A percentile compares a stretch with the other conserved stretches of the same genome.
These are phyloP conservation scores for Mohoua ochrocephala DNA, from an alignment of 2,113 vertebrate genomes.

Conservation along the genomic window DNA sequence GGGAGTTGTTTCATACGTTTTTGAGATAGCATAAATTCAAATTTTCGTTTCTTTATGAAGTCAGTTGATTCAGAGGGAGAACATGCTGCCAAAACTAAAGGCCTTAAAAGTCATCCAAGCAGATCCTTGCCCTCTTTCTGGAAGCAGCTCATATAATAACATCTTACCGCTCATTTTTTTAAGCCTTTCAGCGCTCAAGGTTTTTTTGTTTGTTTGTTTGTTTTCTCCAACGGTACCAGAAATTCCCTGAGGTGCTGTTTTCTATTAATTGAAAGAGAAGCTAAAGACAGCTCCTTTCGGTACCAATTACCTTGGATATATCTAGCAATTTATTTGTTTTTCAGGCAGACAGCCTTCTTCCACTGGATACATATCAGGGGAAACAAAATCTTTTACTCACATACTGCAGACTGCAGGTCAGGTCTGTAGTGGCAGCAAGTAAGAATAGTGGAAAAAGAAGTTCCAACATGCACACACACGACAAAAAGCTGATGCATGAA, in stretches of 20 bases:
- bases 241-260: not conserved
- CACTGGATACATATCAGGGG: not conserved
- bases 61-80: not conserved
- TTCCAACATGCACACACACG: not conserved
- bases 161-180: not conserved
- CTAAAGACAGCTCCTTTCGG: not conserved
- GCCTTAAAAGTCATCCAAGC: not conserved
- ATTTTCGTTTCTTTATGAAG: not conserved
- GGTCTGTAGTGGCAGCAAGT: not conserved
- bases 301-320: not conserved
- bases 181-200: not conserved
- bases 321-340: slow-evolving; percentile 18
- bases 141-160: not conserved
- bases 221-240: not conserved
- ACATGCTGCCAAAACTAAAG: not conserved
- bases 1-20: not conserved
- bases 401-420: not conserved
- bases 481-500: not conserved
- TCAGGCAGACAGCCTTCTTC: not conserved
- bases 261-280: slow-evolving; percentile 40
- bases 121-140: not conserved
- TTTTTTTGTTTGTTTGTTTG: not conserved
- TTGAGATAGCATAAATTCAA: not conserved
- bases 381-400: not conserved
- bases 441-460: not conserved